Evolutionary conservation across 2,113 vertebrate species (phyloP), one percentile per base, ranked within the genome.

Genomic region (Cyphomyrus discorhynchus): DNA sequence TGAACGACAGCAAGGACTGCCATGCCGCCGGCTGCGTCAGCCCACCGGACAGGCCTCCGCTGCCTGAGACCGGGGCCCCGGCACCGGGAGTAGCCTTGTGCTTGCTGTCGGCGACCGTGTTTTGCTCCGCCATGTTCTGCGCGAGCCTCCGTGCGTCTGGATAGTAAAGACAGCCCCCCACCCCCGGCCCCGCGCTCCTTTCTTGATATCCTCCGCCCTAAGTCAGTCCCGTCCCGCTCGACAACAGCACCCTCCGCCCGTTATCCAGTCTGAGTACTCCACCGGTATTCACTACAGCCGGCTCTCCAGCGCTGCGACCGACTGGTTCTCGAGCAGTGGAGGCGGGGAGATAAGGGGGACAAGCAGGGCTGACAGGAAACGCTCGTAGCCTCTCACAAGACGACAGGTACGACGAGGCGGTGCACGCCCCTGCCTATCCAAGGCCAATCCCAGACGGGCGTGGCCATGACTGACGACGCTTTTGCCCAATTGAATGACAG

Each of bases 1-100:
- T 99, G 93, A 99, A 99, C 50, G 98, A 98, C 88, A 99, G 97
- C 89, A 99, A 93, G 74, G 98, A 99, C 96, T 99, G 98, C 98
- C 98, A 99, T 87, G 98, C 98, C 8, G 98, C 98, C 89, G 98
- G 98, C 94, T 99, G 98, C 94, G 97, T 97, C 92, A 99, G 95
- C 91, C 97, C 97, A 8, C 92, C 94, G 52, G 96, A 94, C 92
- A 95, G 92, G 93, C 96, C 95, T 90, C 93, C 95, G 89, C 95
- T 96, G 58, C 95, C 95, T 47, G 95, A 95, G 90, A 96, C 93
- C 19, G 82, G 21, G 82, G 42, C 82, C 82, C 90, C 96, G 95
- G 94, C 95, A 93, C 86, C 92, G 95, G 93, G 95, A 90, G 95
- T 10, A 91, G 97, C 96, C 95, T 97, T 98, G 96, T 98, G 97